Evolutionary conservation across 2,888 invertebrate species (phyloP).

Genomic region (Ectemnius lituratus): DNA sequence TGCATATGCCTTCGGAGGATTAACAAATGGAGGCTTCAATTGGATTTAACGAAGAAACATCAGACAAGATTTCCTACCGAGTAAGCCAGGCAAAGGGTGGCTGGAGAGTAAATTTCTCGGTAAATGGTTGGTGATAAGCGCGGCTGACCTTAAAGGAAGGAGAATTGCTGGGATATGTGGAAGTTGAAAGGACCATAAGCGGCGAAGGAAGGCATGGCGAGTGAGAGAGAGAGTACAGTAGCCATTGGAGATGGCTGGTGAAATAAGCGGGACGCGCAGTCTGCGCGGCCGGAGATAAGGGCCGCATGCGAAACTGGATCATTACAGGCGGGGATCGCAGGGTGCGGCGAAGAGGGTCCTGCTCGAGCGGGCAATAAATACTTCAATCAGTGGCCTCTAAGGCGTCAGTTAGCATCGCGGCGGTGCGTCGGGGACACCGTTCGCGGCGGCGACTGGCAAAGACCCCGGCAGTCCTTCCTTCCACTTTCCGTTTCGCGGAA

Average conservation of each 20-base stretch:
- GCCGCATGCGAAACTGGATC: slow-evolving; percentile 73
- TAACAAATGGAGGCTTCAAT: not conserved
- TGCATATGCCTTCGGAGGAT: no score
- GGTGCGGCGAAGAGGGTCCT: slow-evolving; percentile 45
- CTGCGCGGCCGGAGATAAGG: slow-evolving; percentile 42
- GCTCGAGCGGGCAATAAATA: slow-evolving; percentile 70
- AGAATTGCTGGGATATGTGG: not conserved
- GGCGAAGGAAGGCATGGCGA: no score
- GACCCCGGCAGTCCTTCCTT: slow-evolving; percentile 65
- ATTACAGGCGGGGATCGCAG: slow-evolving; percentile 69
- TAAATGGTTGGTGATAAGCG: slow-evolving; percentile 36
- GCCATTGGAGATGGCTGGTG: slow-evolving; percentile 26
- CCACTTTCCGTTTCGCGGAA: slow-evolving; percentile 61
- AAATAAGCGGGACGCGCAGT: slow-evolving; percentile 8
- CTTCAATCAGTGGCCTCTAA: slow-evolving; percentile 76
- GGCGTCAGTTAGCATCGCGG: slow-evolving; percentile 75
- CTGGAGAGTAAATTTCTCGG: slow-evolving; percentile 29
- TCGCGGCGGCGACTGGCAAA: slow-evolving; percentile 72
- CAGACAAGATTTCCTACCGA: slow-evolving; percentile 11
- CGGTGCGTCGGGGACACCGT: slow-evolving; percentile 66
- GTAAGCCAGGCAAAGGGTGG: not conserved
- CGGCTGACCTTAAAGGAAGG: slow-evolving; percentile 1
- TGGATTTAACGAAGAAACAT: slow-evolving; percentile 14
- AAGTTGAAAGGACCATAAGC: slow-evolving; percentile 27
- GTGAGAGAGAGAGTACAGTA: slow-evolving; percentile 4